Evolutionary conservation across 2,797 vertebrate species (phyloP).

Genomic region (Sebastiscus tertius): DNA sequence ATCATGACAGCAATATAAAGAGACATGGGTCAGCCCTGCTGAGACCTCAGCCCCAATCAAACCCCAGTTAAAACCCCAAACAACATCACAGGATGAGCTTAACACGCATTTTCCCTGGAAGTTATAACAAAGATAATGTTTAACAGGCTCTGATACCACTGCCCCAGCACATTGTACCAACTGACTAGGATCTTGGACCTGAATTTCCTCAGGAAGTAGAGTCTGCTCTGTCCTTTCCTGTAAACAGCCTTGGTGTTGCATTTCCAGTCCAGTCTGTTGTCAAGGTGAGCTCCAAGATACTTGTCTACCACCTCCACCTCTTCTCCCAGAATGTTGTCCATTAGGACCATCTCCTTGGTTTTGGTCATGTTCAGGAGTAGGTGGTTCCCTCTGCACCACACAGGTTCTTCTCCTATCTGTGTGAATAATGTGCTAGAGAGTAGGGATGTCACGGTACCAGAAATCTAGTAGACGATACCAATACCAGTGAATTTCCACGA

Average conservation of each 20-base stretch:
- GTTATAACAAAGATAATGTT: not conserved
- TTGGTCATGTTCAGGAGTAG: no score
- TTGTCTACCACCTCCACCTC: no score
- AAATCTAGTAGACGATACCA: no score
- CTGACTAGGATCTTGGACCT: no score
- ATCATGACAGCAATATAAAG: conserved; percentile 80
- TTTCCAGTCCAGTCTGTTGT: not conserved
- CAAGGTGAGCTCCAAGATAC: not conserved
- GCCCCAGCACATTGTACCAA: not conserved
- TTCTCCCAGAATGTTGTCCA: no score
- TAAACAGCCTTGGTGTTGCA: not conserved
- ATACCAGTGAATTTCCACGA: no score
- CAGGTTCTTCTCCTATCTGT: no score
- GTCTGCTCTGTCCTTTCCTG: not conserved
- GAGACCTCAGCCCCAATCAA: not conserved
- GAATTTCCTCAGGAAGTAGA: not conserved
- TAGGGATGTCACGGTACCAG: no score
- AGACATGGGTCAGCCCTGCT: conserved; percentile 70
- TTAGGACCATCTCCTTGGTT: no score
- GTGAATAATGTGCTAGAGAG: no score
- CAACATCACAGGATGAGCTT: not conserved
- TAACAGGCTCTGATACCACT: not conserved
- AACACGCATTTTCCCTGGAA: not conserved
- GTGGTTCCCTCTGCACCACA: no score
- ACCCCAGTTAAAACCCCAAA: not conserved